Evolutionary conservation across 2,888 invertebrate genomes (phyloP).

Genomic region (Cephalotes varians): DNA sequence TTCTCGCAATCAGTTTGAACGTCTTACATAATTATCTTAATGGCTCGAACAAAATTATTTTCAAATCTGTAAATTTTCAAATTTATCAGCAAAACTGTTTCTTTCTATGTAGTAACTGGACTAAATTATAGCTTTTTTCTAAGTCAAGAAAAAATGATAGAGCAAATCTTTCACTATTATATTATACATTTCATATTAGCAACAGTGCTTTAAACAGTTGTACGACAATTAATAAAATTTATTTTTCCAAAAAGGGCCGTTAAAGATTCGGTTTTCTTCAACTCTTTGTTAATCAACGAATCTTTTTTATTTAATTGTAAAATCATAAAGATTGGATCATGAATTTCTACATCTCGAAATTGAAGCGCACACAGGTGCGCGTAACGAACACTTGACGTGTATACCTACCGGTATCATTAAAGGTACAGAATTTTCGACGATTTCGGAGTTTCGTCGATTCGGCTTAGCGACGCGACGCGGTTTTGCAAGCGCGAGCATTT

Average conservation of each 20-base stretch:
- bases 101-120: too few species aligned
- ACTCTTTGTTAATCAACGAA: neutral
- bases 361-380: neutral
- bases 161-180: too few species aligned
- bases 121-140: too few species aligned
- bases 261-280: neutral
- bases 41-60: too few species aligned
- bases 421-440: slow-evolving; percentile 7
- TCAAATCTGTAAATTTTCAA: too few species aligned
- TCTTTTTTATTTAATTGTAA: neutral
- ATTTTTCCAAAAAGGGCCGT: neutral
- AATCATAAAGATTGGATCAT: neutral
- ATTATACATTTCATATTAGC: neutral
- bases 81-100: too few species aligned
- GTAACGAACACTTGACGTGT: neutral
- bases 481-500: slow-evolving; percentile 17
- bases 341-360: too few species aligned
- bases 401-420: neutral
- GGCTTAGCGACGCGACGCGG: neutral
- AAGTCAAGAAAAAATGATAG: too few species aligned
- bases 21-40: too few species aligned
- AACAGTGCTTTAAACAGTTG: neutral
- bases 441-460: neutral
- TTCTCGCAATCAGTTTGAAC: too few species aligned
- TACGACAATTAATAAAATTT: neutral